phyloP scores from a whole-genome alignment of 2,888 invertebrate genomes.

The Romanomermis culicivorax region DNA sequence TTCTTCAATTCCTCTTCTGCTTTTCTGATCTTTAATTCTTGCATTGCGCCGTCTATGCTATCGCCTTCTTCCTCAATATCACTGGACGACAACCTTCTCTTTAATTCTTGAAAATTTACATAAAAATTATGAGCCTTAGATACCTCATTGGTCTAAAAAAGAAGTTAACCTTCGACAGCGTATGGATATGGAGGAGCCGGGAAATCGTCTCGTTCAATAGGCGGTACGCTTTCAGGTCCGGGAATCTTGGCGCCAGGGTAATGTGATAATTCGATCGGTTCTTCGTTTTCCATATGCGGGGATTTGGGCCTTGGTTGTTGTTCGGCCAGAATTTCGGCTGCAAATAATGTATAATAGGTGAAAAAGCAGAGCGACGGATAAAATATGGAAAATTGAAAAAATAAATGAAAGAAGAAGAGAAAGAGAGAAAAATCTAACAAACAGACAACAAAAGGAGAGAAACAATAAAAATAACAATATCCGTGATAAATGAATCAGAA shows the following conservation, averaged over 20 bases:
- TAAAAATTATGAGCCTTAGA: constrained; percentile 30
- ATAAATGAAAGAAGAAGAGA: no score
- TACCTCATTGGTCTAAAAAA: constrained; percentile 50
- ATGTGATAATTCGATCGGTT: constrained; percentile 76
- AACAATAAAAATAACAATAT: no score
- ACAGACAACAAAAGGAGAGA: no score
- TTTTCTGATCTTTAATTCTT: constrained; percentile 26
- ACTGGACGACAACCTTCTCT: constrained; percentile 43
- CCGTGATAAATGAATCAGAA: no score
- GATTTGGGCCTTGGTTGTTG: constrained; percentile 69
- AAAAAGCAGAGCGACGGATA: background rate
- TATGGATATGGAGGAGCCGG: constrained; percentile 89
- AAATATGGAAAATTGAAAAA: no score
- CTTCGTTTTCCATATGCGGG: constrained; percentile 79
- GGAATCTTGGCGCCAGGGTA: constrained; percentile 77
- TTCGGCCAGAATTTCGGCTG: constrained; percentile 27
- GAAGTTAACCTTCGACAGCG: constrained; percentile 42
- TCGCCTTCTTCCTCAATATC: constrained; percentile 46
- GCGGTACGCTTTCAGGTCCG: constrained; percentile 47
- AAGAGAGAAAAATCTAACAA: no score
- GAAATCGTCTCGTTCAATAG: constrained; percentile 84
- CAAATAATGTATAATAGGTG: background rate
- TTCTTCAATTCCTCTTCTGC: constrained; percentile 6
- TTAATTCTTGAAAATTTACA: constrained; percentile 9
- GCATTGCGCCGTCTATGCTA: constrained; percentile 19